Conservation (phyloP, 2,888 invertebrate species). For the Aporophyla nigra region DNA sequence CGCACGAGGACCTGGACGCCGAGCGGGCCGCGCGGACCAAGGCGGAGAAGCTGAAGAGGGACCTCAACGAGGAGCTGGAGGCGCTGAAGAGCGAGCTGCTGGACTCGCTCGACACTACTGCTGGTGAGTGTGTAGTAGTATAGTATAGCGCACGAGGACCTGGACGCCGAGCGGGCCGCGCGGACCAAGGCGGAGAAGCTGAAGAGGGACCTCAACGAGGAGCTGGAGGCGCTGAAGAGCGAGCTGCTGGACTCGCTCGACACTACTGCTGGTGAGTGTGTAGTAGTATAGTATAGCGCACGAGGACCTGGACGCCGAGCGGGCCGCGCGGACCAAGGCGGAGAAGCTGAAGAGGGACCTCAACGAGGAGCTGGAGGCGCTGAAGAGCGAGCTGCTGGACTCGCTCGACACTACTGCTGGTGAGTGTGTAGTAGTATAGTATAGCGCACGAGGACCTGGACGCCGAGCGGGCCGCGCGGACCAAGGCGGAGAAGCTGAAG, state of each 20-base stretch:
- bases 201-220: too few relatives aligned
- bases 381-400: conserved; percentile 99
- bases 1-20: conserved; percentile 99
- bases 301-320: conserved; percentile 99
- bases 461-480: too few relatives aligned
- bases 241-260: too few relatives aligned
- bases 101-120: conserved; percentile 98
- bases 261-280: too few relatives aligned
- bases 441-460: too few relatives aligned
- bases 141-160: too few relatives aligned
- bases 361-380: conserved; percentile 98
- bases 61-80: conserved; percentile 99
- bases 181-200: too few relatives aligned
- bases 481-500: too few relatives aligned
- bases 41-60: conserved; percentile 98
- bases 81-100: conserved; percentile 98
- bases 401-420: conserved; percentile 97
- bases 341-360: conserved; percentile 98
- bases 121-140: conserved; percentile 76
- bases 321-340: conserved; percentile 97
- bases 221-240: too few relatives aligned
- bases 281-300: conserved; percentile 89
- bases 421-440: neutral
- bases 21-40: conserved; percentile 97
- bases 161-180: too few relatives aligned